Percentiles rank a stretch among this genome's conserved stretches.
phyloP scores from a whole-genome alignment of 2,888 invertebrate species.

The Euplexia lucipara region DNA sequence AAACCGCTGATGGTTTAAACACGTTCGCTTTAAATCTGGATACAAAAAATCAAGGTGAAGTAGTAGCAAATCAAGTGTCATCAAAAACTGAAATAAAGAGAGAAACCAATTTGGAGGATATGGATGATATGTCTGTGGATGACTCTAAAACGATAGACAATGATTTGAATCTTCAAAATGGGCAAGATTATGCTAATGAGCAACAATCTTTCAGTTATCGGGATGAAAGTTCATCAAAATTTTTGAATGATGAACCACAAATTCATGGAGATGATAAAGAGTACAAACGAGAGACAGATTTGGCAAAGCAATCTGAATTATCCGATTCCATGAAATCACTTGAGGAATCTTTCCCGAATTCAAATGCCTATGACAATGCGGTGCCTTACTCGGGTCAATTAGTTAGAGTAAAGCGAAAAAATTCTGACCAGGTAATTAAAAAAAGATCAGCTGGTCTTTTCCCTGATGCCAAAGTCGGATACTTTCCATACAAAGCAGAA shows the following conservation, averaged over 20 bases:
- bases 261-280: constrained; percentile 67
- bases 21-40: constrained; percentile 57
- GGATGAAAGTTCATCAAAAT: constrained; percentile 74
- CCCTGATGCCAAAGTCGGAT: constrained; percentile 81
- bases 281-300: constrained; percentile 75
- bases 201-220: constrained; percentile 70
- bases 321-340: constrained; percentile 80
- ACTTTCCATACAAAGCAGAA: constrained; percentile 80
- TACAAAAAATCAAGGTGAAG: constrained; percentile 65
- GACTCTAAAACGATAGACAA: constrained; percentile 67
- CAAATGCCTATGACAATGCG: constrained; percentile 74
- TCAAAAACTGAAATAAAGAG: constrained; percentile 81
- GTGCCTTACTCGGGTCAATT: constrained; percentile 76
- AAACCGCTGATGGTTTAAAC: constrained; percentile 65
- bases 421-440: constrained; percentile 70
- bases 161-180: constrained; percentile 60
- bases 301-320: constrained; percentile 70
- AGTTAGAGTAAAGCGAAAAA: constrained; percentile 84
- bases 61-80: constrained; percentile 64
- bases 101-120: constrained; percentile 74
- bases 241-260: constrained; percentile 72
- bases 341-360: constrained; percentile 85
- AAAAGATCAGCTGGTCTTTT: constrained; percentile 79
- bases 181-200: constrained; percentile 68
- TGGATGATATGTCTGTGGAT: constrained; percentile 63